A percentile compares a stretch with the other conserved stretches of the same genome.
phyloP scores from a whole-genome alignment of 2,113 vertebrate genomes.

The Mohoua ochrocephala region DNA sequence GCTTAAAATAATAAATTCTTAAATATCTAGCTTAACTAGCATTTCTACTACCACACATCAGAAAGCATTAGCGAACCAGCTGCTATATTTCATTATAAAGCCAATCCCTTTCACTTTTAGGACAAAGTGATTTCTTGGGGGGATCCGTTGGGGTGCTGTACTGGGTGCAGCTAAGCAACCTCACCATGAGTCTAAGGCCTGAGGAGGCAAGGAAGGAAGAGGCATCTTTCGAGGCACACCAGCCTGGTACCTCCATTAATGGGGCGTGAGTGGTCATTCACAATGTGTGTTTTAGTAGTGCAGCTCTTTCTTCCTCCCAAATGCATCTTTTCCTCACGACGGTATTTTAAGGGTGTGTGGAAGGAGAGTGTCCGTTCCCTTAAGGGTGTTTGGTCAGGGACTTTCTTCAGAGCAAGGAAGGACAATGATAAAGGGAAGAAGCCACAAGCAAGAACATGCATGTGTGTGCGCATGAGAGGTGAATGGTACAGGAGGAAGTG shows the following conservation, averaged over 20 bases:
- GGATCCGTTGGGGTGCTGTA: rapidly evolving
- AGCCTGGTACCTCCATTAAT: neutral
- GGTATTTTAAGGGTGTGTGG: neutral
- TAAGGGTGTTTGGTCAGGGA: neutral
- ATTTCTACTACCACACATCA: neutral
- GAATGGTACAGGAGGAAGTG: neutral
- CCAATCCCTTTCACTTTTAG: neutral
- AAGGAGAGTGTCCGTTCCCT: neutral
- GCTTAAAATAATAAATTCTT: neutral
- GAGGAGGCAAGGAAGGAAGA: neutral
- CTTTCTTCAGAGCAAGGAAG: neutral
- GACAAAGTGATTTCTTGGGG: neutral
- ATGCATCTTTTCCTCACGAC: neutral
- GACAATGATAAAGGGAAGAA: neutral
- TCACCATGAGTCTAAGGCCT: neutral
- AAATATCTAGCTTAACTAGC: neutral
- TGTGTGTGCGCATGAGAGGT: neutral
- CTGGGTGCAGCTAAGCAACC: neutral
- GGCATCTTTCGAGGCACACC: neutral
- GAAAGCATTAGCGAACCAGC: neutral
- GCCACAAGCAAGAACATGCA: neutral
- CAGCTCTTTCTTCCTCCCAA: neutral
- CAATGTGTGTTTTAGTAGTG: neutral
- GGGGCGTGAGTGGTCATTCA: neutral
- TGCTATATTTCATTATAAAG: neutral